A percentile compares a stretch with the other conserved stretches of the same genome.
Conservation (phyloP, 2,797 vertebrate genomes). For the Anabacerthia variegaticeps region DNA sequence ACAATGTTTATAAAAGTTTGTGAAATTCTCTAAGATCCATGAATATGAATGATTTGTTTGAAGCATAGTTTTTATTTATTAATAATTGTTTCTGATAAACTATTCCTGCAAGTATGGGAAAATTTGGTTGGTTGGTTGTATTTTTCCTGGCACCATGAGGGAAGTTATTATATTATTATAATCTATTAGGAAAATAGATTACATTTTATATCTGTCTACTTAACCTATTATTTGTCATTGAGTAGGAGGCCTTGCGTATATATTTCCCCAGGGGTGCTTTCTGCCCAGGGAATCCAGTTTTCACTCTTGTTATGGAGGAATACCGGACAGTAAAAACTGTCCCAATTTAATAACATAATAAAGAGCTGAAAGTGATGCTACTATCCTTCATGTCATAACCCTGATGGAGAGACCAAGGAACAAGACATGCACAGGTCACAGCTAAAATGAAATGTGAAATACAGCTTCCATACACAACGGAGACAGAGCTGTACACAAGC, state of each 20-base stretch:
- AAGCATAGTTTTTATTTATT: not conserved
- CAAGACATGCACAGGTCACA: not conserved
- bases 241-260: not conserved
- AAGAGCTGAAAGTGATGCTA: not conserved
- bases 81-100: conserved; percentile 3
- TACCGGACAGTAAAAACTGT: not conserved
- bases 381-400: not conserved
- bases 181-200: not conserved
- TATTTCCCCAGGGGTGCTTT: not conserved
- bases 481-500: not conserved
- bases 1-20: not conserved
- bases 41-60: not conserved
- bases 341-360: not conserved
- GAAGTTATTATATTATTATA: not conserved
- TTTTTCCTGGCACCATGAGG: not conserved
- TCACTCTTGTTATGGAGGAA: not conserved
- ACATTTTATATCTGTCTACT: not conserved
- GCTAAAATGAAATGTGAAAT: not conserved
- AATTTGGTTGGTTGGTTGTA: not conserved
- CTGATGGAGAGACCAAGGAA: not conserved
- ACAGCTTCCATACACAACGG: not conserved
- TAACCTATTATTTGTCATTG: not conserved
- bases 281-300: not conserved
- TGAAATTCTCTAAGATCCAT: conserved; percentile 38
- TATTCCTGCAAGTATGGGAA: not conserved